Evolutionary conservation across 2,113 vertebrate genomes (phyloP).

Genomic region (Laticauda colubrina): DNA sequence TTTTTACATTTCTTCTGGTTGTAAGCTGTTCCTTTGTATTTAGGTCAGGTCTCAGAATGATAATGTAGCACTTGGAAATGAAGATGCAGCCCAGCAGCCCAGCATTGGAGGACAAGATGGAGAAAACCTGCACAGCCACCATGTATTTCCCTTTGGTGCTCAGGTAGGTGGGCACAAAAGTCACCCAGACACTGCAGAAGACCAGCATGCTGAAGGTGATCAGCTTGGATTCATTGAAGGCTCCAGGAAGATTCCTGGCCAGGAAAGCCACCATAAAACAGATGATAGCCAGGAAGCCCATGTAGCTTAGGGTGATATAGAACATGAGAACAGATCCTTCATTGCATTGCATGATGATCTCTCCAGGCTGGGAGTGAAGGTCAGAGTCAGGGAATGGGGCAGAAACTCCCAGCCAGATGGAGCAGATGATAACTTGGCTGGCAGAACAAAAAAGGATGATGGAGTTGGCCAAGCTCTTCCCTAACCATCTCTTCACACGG

Average conservation of each 20-base stretch:
- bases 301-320: not conserved
- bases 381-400: not conserved
- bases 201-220: not conserved
- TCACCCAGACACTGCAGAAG: not conserved
- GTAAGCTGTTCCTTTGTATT: not conserved
- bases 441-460: not conserved
- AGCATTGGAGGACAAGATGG: not conserved
- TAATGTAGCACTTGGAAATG: not conserved
- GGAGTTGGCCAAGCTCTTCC: not conserved
- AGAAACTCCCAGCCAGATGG: not conserved
- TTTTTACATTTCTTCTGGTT: not conserved
- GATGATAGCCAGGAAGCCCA: not conserved
- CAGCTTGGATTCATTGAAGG: not conserved
- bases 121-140: not conserved
- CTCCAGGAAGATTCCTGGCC: no score
- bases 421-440: not conserved
- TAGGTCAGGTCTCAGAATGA: not conserved
- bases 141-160: not conserved
- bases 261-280: not conserved
- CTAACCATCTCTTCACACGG: not conserved
- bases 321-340: not conserved
- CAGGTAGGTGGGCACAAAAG: not conserved
- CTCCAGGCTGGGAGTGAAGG: not conserved
- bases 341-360: not conserved
- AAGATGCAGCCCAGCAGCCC: not conserved